These are phyloP conservation scores for Lasioglossum baleicum DNA, from an alignment of 1,140 invertebrate genomes.

Conservation along the genomic window DNA sequence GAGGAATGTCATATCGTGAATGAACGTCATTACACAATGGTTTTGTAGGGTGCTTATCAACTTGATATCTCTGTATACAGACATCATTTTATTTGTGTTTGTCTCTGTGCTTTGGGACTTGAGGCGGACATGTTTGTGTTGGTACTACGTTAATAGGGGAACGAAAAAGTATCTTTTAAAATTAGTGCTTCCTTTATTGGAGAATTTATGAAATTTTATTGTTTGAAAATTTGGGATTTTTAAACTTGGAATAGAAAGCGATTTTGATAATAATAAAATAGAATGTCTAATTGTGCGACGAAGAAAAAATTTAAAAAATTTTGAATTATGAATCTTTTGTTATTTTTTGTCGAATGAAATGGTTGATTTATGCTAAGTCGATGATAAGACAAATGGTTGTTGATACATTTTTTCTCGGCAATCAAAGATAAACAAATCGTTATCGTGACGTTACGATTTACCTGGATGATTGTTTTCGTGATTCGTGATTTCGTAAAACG, in stretches of 20 bases:
- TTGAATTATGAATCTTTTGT: too few species aligned
- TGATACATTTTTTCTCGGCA: neutral
- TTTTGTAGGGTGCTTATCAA: constrained; percentile 4
- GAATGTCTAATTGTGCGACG: too few species aligned
- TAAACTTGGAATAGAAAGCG: too few species aligned
- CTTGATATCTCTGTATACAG: neutral
- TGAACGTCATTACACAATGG: neutral
- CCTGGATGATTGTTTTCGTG: neutral
- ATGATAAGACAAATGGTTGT: neutral
- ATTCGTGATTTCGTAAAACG: constrained; percentile 9
- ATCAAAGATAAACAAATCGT: neutral
- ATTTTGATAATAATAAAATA: too few species aligned
- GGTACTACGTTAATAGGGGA: neutral
- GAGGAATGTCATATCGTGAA: neutral
- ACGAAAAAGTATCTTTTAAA: too few species aligned
- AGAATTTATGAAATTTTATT: too few species aligned
- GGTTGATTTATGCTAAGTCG: too few species aligned
- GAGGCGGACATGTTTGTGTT: neutral
- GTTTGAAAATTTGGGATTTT: too few species aligned
- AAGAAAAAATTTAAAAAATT: too few species aligned
- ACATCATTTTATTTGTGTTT: neutral
- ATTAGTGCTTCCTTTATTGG: too few species aligned
- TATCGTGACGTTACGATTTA: neutral
- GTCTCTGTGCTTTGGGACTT: neutral
- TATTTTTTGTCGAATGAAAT: too few species aligned